Conservation (phyloP, 2,888 invertebrate species). For the Yponomeuta plumbellus region DNA sequence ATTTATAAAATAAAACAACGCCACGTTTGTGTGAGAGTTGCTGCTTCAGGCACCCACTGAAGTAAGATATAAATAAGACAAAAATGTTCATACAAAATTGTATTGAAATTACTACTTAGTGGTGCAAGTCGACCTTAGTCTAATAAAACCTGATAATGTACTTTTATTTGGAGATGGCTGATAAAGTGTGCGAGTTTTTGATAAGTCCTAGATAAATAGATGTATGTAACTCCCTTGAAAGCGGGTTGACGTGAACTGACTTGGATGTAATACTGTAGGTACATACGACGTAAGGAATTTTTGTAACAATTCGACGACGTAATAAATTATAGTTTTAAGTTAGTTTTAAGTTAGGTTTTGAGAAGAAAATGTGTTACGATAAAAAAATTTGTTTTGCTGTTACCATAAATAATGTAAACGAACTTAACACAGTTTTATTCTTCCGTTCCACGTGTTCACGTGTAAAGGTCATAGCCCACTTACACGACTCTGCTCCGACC, state of each 20-base stretch:
- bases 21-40: too few relatives aligned
- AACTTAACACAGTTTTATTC: constrained; percentile 12
- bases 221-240: background rate
- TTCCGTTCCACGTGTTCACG: too few relatives aligned
- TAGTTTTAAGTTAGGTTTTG: constrained; percentile 3
- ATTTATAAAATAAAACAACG: too few relatives aligned
- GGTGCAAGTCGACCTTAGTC: too few relatives aligned
- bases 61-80: too few relatives aligned
- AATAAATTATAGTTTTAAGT: background rate
- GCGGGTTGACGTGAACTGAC: constrained; percentile 7
- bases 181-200: background rate
- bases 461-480: too few relatives aligned
- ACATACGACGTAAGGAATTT: constrained; percentile 1
- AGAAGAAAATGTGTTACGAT: background rate
- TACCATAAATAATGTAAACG: constrained; percentile 15
- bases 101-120: too few relatives aligned
- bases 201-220: background rate
- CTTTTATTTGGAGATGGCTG: background rate
- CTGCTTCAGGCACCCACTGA: too few relatives aligned
- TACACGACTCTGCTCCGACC: too few relatives aligned
- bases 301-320: constrained; percentile 9
- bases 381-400: constrained; percentile 17
- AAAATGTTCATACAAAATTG: too few relatives aligned
- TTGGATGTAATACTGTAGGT: constrained; percentile 3
- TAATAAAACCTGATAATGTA: too few relatives aligned